Evolutionary conservation across 2,797 vertebrate genomes (phyloP).

Genomic region (Chromobotia macracanthus): DNA sequence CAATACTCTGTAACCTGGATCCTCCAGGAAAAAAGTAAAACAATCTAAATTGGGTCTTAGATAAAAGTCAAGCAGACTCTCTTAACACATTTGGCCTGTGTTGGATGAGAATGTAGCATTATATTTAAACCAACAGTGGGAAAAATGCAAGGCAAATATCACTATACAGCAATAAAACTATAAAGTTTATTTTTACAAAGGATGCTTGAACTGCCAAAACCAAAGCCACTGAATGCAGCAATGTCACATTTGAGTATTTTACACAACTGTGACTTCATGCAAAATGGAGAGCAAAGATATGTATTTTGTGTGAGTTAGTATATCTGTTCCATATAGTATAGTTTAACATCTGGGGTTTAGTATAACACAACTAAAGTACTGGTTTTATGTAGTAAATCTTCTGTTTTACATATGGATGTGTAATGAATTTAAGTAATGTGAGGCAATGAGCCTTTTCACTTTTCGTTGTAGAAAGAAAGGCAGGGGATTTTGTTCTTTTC

Average conservation of each 20-base stretch:
- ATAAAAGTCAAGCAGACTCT: conserved; percentile 20
- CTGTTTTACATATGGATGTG: conserved; percentile 28
- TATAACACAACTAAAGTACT: conserved; percentile 4
- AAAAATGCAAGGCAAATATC: not conserved
- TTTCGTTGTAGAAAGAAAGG: too few species aligned
- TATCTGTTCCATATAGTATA: not conserved
- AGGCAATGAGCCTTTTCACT: conserved; percentile 11
- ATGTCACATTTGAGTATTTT: not conserved
- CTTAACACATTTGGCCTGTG: too few species aligned
- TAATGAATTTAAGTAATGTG: not conserved
- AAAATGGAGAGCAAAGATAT: not conserved
- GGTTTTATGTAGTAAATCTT: conserved; percentile 22
- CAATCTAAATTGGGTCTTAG: conserved; percentile 17
- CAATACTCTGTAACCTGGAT: not conserved
- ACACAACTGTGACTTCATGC: conserved; percentile 42
- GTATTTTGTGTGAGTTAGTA: not conserved
- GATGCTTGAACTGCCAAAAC: conserved; percentile 27
- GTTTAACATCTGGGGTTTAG: conserved; percentile 13
- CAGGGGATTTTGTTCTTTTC: too few species aligned
- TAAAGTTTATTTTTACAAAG: not conserved
- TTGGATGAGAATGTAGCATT: too few species aligned
- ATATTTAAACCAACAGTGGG: too few species aligned
- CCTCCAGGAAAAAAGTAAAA: conserved; percentile 32
- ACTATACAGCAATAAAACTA: not conserved
- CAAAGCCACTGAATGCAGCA: conserved; percentile 51